Conservation (phyloP, 2,888 invertebrate species). For the Vandiemenella viatica region DNA sequence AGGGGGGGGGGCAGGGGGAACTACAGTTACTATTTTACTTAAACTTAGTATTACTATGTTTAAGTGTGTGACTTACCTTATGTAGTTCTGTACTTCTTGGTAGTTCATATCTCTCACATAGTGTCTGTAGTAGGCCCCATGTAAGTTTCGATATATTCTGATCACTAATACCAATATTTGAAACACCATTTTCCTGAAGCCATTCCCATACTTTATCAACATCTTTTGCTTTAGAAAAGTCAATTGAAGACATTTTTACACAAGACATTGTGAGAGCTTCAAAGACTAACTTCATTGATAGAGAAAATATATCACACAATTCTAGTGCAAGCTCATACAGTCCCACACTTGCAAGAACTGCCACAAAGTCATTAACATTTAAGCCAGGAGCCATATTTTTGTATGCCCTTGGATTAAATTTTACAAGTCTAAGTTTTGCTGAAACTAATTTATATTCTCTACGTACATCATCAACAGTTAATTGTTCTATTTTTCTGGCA, state of each 20-base stretch:
- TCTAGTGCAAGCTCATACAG: slow-evolving; percentile 51
- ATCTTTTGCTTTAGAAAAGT: slow-evolving; percentile 30
- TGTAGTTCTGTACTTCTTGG: slow-evolving; percentile 40
- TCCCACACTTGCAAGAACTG: slow-evolving; percentile 46
- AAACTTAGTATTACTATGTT: no score
- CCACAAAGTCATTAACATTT: slow-evolving; percentile 42
- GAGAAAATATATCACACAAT: slow-evolving; percentile 42
- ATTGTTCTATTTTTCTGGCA: neutral
- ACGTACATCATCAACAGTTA: slow-evolving; percentile 35
- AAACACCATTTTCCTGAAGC: slow-evolving; percentile 55
- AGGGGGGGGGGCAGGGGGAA: no score
- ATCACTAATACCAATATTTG: slow-evolving; percentile 36
- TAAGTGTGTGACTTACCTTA: no score
- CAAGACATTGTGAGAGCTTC: slow-evolving; percentile 57
- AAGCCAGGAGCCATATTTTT: slow-evolving; percentile 9
- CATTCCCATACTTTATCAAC: slow-evolving; percentile 49
- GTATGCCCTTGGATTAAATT: neutral
- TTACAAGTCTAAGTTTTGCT: slow-evolving; percentile 20
- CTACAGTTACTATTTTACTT: no score
- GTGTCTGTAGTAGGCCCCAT: slow-evolving; percentile 48
- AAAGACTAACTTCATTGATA: slow-evolving; percentile 44
- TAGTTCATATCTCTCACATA: slow-evolving; percentile 45
- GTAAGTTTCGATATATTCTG: slow-evolving; percentile 39
- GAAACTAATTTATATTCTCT: slow-evolving; percentile 50
- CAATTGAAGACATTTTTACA: slow-evolving; percentile 27